phyloP scores from a whole-genome alignment of 2,113 vertebrate species.

The Sterna hirundo region DNA sequence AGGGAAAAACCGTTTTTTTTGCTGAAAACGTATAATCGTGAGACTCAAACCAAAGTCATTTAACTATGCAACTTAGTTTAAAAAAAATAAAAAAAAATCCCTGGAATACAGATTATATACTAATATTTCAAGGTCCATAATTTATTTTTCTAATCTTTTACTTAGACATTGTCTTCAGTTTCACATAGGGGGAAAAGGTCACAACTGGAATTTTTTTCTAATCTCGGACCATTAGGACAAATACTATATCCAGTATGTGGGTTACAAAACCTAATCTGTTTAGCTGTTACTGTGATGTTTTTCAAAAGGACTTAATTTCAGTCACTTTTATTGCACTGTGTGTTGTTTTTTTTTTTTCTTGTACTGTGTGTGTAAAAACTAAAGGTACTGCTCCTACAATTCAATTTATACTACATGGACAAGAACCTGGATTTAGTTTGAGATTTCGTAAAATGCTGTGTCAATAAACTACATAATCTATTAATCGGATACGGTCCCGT shows the following conservation, averaged over 20 bases:
- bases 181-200: background rate
- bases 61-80: background rate
- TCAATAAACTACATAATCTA: background rate
- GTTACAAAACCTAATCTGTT: slow-evolving; percentile 36
- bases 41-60: background rate
- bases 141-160: background rate
- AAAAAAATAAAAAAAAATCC: background rate
- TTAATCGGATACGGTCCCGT: background rate
- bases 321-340: background rate
- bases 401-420: background rate
- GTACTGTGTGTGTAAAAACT: background rate
- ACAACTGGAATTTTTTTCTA: background rate
- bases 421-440: background rate
- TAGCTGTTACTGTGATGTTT: background rate
- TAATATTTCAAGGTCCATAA: background rate
- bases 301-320: slow-evolving; percentile 37
- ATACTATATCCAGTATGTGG: background rate
- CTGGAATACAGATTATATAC: background rate
- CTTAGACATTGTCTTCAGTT: background rate
- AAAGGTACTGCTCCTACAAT: background rate
- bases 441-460: background rate
- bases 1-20: too few relatives aligned
- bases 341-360: background rate
- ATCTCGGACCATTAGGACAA: background rate
- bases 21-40: background rate